These are phyloP conservation scores for Donacobius atricapilla DNA, from an alignment of 2,113 vertebrate genomes.

Conservation along the genomic window DNA sequence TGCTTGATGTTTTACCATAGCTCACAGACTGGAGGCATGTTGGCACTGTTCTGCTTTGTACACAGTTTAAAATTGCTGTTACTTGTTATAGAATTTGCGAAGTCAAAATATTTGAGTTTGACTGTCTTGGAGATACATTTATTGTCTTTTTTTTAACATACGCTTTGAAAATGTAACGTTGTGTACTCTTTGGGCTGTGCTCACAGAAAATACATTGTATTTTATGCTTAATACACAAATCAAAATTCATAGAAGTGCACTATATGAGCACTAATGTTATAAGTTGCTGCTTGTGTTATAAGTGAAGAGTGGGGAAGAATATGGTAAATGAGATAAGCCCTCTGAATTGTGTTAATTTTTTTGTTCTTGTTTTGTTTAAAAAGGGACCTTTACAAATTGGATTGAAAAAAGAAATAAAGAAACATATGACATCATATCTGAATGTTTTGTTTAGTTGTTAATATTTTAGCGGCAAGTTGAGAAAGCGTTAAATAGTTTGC, in stretches of 20 bases:
- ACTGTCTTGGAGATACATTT: conserved; percentile 59
- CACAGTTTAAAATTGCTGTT: conserved; percentile 48
- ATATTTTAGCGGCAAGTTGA: not conserved
- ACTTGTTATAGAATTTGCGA: conserved; percentile 52
- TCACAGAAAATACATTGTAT: conserved; percentile 41
- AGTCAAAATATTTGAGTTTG: conserved; percentile 62
- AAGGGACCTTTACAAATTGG: conserved; percentile 66
- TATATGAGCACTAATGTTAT: conserved; percentile 61
- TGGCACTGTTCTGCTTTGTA: conserved; percentile 59
- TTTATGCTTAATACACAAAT: conserved; percentile 70
- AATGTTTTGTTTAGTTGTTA: not conserved
- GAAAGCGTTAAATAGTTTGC: not conserved
- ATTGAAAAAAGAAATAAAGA: conserved; percentile 30
- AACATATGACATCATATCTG: conserved; percentile 5
- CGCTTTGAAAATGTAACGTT: conserved; percentile 64
- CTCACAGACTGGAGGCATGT: conserved; percentile 52
- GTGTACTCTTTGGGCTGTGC: conserved; percentile 59
- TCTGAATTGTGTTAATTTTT: conserved; percentile 43
- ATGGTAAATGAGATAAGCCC: conserved; percentile 51
- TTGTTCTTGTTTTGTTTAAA: conserved; percentile 64
- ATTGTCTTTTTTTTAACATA: conserved; percentile 53
- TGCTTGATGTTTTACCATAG: conserved; percentile 60
- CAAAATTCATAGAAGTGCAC: conserved; percentile 61
- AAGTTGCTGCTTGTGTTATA: conserved; percentile 72
- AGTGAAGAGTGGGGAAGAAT: conserved; percentile 60